Base-by-base conservation (phyloP, 2,113 vertebrate genomes). In the Panthera leo region DNA sequence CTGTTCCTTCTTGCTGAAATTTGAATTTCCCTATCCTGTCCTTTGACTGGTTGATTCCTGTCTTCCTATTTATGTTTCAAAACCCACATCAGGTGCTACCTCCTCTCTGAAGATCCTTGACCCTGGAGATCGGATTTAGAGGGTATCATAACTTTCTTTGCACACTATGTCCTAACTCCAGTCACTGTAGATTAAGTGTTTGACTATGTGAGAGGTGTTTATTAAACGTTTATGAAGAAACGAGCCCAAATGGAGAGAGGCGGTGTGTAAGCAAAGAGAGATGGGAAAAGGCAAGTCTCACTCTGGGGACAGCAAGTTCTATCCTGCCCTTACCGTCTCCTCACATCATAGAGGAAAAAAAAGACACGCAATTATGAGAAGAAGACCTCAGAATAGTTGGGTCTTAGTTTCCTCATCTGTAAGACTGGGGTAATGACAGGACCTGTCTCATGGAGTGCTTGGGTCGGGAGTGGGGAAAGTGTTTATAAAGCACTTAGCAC, bases 41-140 rank as follows among this genome's bases (percentile, higher is more conserved):
- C 85, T 91, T 67, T 34, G n/a, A 55, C 65, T 75, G 27, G 21
- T 63, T 63, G 39, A 82, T 53, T 78, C 67, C 36, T 95, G 42
- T 87, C 48, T 93, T 96, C 51, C 29, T 93, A 53, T 65, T 91
- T 73, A 21, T 55, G 76, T 92, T 80, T 96, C 45, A 76, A 85
- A 34, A 63, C 75, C 19, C 55, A 65, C 58, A 53, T 51, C 5
- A 36, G 68, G 45, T 51, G 45, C 76, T 91, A 45, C 65, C 84
- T 67, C n/a, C 18, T 82, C 75, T 70, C 70, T 15, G 55, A 95
- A 94, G 87, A 5, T 82, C 48, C 31, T 39, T 82, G 48, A 89
- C 48, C 39, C 21, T 80, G 58, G 61, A 76, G 58, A 61, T 90
- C 51, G 76, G 58, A 39, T 78, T 78, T 27, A 45, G 68, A 84